These are phyloP conservation scores for Scaptomyza flava DNA, from an alignment of 2,888 invertebrate genomes.

Conservation along the genomic window DNA sequence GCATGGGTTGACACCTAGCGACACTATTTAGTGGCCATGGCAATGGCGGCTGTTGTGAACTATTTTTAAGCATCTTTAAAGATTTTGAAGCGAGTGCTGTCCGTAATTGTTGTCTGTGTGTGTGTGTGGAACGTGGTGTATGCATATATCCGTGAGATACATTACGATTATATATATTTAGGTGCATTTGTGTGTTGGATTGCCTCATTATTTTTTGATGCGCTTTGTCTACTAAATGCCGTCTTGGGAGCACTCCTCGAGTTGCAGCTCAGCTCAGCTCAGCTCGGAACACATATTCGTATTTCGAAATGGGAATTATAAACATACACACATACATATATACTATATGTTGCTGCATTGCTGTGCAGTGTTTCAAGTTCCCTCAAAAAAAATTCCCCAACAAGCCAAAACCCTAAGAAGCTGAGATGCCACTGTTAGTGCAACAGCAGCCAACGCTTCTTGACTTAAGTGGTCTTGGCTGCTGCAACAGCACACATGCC, in stretches of 20 bases:
- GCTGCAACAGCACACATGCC: conserved; percentile 3
- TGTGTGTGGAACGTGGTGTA: conserved; percentile 6
- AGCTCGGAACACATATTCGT: conserved; percentile 21
- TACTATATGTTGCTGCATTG: conserved; percentile 12
- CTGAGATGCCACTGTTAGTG: conserved; percentile 4
- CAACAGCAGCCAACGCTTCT: conserved; percentile 19
- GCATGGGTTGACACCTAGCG: conserved; percentile 46
- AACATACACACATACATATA: not conserved
- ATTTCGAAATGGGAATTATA: conserved; percentile 37
- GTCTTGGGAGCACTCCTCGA: conserved; percentile 51
- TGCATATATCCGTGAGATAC: conserved; percentile 54
- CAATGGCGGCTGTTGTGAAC: conserved; percentile 35
- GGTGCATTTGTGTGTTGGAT: conserved; percentile 9
- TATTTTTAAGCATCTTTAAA: conserved; percentile 38
- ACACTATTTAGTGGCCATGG: conserved; percentile 62
- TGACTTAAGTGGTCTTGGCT: conserved; percentile 59
- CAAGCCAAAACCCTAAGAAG: conserved; percentile 19
- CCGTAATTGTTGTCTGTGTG: conserved; percentile 31
- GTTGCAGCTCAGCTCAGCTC: conserved; percentile 13
- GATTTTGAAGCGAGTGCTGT: conserved; percentile 19
- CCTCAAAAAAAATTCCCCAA: conserved; percentile 17
- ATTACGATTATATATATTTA: conserved; percentile 12
- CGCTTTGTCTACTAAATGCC: conserved; percentile 56
- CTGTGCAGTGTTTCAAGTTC: not conserved
- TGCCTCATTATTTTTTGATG: conserved; percentile 57